Evolutionary conservation across 1,140 invertebrate species (phyloP).

Genomic region (Dinothrombium tinctorium): DNA sequence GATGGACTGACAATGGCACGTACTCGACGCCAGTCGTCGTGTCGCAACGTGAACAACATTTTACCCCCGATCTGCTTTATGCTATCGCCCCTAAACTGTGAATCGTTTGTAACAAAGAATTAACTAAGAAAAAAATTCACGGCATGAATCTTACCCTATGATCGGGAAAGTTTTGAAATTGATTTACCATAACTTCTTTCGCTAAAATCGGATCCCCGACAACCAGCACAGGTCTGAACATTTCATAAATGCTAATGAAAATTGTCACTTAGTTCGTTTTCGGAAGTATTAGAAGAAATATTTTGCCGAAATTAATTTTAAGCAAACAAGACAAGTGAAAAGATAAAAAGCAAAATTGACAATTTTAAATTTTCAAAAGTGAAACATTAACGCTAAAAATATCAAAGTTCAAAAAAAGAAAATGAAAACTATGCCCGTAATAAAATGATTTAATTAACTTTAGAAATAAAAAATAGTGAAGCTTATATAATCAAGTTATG

Average conservation of each 20-base stretch:
- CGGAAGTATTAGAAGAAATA: no score
- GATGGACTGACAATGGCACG: conserved; percentile 15
- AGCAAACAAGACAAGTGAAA: no score
- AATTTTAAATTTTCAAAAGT: no score
- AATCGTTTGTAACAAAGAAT: neutral
- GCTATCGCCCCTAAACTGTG: neutral
- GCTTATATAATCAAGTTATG: no score
- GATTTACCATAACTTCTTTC: conserved; percentile 17
- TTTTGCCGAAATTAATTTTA: no score
- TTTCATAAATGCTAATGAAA: neutral
- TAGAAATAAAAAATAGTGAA: no score
- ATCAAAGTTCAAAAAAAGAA: no score
- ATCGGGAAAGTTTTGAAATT: conserved; percentile 17
- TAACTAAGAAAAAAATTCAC: neutral
- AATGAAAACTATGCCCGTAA: no score
- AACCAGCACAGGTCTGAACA: conserved; percentile 15
- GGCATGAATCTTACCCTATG: neutral
- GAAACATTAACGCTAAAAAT: no score
- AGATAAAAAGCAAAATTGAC: no score
- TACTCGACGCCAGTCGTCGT: conserved; percentile 18
- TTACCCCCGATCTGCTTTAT: conserved; percentile 1
- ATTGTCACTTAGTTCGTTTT: no score
- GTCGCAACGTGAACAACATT: conserved; percentile 4
- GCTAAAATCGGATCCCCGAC: conserved; percentile 18
- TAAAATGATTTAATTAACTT: no score